Evolutionary conservation across 92 coral and sea anemone genomes (phyloP).

Genomic region (Virgularia gustaviana): DNA sequence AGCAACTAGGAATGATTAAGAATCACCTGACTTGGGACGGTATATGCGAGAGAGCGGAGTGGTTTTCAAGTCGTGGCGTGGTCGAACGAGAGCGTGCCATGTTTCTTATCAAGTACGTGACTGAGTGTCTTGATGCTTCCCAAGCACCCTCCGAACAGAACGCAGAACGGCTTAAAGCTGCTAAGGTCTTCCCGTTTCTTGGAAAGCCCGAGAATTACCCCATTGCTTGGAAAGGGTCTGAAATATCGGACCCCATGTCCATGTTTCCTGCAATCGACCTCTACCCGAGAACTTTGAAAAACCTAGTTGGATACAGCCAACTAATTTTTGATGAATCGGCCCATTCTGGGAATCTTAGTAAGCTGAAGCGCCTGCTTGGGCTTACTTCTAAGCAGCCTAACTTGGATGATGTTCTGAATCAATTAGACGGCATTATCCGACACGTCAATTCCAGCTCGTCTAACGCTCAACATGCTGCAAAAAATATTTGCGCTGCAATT

Average conservation of each 20-base stretch:
- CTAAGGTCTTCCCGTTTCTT: slow-evolving; percentile 59
- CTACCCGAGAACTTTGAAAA: slow-evolving; percentile 32
- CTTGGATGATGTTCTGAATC: slow-evolving; percentile 3
- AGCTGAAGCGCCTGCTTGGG: slow-evolving; percentile 12
- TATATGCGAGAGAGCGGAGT: slow-evolving; percentile 69
- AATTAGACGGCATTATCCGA: slow-evolving; percentile 20
- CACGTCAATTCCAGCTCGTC: not conserved
- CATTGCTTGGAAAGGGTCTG: slow-evolving; percentile 60
- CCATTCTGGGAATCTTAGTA: not conserved
- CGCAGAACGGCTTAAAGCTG: slow-evolving; percentile 7
- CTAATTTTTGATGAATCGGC: slow-evolving; percentile 53
- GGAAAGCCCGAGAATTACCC: slow-evolving; percentile 55
- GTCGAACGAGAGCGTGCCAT: slow-evolving; percentile 42
- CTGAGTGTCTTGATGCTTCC: not conserved
- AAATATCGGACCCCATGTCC: not conserved
- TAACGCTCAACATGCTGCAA: not conserved
- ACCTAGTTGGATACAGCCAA: slow-evolving; percentile 60
- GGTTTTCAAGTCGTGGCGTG: slow-evolving; percentile 22
- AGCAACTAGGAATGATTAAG: slow-evolving; percentile 70
- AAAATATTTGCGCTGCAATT: not conserved
- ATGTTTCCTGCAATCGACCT: slow-evolving; percentile 59
- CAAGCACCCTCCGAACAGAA: not conserved
- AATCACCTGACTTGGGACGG: slow-evolving; percentile 62
- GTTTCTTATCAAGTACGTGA: slow-evolving; percentile 1
- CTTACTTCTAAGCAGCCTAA: slow-evolving; percentile 16